Evolutionary conservation across 2,888 invertebrate genomes (phyloP), one percentile per base, ranked within the genome.

Genomic region (Drosophila incognita): DNA sequence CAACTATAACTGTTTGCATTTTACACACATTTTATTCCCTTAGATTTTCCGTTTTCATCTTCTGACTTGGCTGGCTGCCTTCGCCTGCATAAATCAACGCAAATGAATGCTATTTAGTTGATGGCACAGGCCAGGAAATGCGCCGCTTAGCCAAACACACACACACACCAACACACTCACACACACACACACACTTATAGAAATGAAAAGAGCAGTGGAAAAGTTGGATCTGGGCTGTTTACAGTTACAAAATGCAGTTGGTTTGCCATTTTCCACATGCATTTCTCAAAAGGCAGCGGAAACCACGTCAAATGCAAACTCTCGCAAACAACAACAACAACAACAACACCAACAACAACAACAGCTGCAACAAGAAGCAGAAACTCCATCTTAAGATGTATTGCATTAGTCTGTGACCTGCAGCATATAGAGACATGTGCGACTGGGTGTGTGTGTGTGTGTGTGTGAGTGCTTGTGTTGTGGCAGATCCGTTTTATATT

Each of bases 81-180:
- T 54, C 57, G 76, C 67, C 76, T 71, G 84, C 80, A 91, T 90
- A 90, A 91, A 90, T 90, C 90, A 90, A 85, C 77, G 91, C 82
- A 90, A 91, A 91, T 90, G 91, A 90, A 91, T 89, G 89, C 91
- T 84, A 87, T 89, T 89, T 89, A 90, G 90, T 81, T 84, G 83
- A 83, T 82, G 85, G 83, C 82, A 58, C 69, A 73, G 71, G 74
- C 82, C 85, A 84, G 89, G 90, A 87, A 87, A 90, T 86, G 89
- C 82, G 82, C 90, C 84, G 87, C 87, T 89, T 79, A 84, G 85
- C 75, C 87, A 82, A 79, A 87, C 72, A 81, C 53, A 74, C 33
- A 65, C 21, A 71, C 52, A 65, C n/a, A n/a, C 48, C 61, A 21
- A 65, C 21, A 63, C 49, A 69, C 29, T 53, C 29, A 51, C 49